Evolutionary conservation across 2,797 vertebrate genomes (phyloP).

Genomic region (Anableps anableps): DNA sequence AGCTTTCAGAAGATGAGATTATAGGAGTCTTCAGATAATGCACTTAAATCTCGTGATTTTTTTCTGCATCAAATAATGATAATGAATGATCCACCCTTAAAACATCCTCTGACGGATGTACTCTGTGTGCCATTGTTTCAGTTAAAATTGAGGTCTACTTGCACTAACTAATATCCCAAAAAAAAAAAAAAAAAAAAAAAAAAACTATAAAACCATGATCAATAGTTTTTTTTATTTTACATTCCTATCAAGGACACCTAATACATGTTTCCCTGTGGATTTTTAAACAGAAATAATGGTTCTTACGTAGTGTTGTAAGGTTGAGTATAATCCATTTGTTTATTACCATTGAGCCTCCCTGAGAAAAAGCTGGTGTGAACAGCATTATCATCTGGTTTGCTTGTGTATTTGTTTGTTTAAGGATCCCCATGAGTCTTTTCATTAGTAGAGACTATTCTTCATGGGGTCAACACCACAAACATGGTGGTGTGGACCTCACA

Average conservation of each 20-base stretch:
- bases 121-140: not conserved
- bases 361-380: too few relatives aligned
- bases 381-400: too few relatives aligned
- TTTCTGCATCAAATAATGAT: not conserved
- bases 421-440: too few relatives aligned
- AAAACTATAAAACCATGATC: too few relatives aligned
- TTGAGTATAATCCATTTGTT: not conserved
- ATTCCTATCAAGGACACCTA: not conserved
- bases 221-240: not conserved
- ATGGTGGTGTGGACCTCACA: too few relatives aligned
- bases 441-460: too few relatives aligned
- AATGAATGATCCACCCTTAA: not conserved
- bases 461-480: too few relatives aligned
- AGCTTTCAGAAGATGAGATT: constrained; percentile 17
- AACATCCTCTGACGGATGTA: not conserved
- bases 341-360: not conserved
- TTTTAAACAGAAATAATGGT: not conserved
- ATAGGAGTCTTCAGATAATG: constrained; percentile 21
- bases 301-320: not conserved
- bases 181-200: too few relatives aligned
- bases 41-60: not conserved
- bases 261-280: not conserved
- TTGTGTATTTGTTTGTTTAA: too few relatives aligned
- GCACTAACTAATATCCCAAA: too few relatives aligned
- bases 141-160: not conserved